A percentile compares a stretch with the other conserved stretches of the same genome.
Conservation (phyloP, 2,113 vertebrate species). For the Syngnathus typhle region DNA sequence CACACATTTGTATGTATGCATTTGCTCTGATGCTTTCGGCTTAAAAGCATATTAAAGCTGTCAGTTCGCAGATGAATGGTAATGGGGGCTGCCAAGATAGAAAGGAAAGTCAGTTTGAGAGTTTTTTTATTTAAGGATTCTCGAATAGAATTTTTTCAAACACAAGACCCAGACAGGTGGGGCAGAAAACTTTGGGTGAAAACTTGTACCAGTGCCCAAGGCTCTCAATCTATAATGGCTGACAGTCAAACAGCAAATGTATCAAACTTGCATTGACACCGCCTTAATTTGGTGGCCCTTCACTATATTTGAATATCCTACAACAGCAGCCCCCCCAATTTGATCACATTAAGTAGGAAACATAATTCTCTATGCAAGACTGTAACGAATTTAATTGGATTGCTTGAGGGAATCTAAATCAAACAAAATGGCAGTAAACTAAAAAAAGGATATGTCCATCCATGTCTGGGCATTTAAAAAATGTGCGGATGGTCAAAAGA, state of each 20-base stretch:
- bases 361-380: constrained; percentile 47
- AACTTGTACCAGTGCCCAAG: neutral
- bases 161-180: constrained; percentile 1
- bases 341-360: constrained; percentile 42
- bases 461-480: constrained; percentile 12
- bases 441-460: neutral
- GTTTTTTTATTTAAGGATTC: neutral
- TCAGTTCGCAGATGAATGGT: constrained; percentile 20
- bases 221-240: neutral
- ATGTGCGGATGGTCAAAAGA: neutral
- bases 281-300: neutral
- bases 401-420: constrained; percentile 51
- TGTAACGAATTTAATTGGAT: constrained; percentile 52
- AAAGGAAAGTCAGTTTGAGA: neutral
- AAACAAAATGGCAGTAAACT: constrained; percentile 50
- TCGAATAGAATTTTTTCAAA: neutral
- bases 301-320: too few relatives aligned
- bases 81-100: constrained; percentile 5
- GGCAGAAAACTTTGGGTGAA: neutral
- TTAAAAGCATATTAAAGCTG: constrained; percentile 46
- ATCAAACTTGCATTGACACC: neutral
- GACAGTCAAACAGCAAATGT: neutral
- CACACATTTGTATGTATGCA: constrained; percentile 18
- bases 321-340: constrained; percentile 7
- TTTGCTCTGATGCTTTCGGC: constrained; percentile 37